phyloP scores from a whole-genome alignment of 2,113 vertebrate genomes.

The Chaetorhynchus papuensis region DNA sequence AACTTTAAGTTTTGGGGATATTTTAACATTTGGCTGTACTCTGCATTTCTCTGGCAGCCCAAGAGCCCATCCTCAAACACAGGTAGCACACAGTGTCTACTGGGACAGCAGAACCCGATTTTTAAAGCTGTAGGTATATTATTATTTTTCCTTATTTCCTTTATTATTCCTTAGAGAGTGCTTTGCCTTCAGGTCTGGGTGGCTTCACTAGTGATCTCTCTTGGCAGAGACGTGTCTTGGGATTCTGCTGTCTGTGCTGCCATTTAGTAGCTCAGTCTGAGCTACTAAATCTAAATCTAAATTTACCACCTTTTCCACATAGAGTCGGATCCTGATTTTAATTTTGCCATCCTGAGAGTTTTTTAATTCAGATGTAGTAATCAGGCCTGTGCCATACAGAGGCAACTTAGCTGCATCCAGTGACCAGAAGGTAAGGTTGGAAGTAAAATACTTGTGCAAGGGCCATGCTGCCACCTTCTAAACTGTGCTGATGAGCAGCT shows the following conservation, averaged over 20 bases:
- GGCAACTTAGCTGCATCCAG: not conserved
- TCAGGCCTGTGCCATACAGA: not conserved
- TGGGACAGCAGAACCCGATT: not conserved
- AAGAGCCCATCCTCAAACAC: fast-evolving
- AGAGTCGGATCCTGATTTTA: not conserved
- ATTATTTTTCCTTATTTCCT: no score
- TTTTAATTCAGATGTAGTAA: not conserved
- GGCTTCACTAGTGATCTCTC: not conserved
- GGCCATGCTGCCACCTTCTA: not conserved
- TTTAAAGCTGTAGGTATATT: not conserved
- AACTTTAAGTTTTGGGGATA: not conserved
- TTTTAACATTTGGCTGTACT: not conserved
- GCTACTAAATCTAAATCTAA: no score
- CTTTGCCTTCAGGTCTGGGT: not conserved
- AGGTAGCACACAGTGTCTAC: not conserved
- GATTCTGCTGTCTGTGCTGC: not conserved
- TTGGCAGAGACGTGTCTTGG: not conserved
- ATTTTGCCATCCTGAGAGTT: not conserved
- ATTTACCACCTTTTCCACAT: not conserved
- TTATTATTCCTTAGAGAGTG: not conserved
- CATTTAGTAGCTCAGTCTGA: not conserved
- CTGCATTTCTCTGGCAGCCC: not conserved
- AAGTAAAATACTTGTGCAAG: not conserved
- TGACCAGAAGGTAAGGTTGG: not conserved
- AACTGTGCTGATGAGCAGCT: not conserved